These are phyloP conservation scores for Calliphora vomitoria DNA, from an alignment of 2,888 invertebrate species.

Conservation along the genomic window DNA sequence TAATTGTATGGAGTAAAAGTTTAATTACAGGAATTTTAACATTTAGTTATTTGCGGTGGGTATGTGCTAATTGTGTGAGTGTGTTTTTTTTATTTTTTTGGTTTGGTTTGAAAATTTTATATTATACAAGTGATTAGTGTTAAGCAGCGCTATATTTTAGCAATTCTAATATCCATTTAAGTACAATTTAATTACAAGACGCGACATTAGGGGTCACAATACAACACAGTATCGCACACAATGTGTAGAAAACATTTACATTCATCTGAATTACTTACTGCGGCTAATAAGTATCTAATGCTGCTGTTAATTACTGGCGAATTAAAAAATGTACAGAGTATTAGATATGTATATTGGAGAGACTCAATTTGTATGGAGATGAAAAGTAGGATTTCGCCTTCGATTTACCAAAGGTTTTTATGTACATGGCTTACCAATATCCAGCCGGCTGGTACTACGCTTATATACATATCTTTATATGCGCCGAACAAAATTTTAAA, in stretches of 20 bases:
- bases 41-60: neutral
- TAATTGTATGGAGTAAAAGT: constrained; percentile 6
- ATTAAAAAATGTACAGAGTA: neutral
- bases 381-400: too few relatives aligned
- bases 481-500: too few relatives aligned
- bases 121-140: neutral
- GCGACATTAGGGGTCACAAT: constrained; percentile 28
- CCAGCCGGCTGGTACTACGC: too few relatives aligned
- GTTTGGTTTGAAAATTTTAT: neutral
- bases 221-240: neutral
- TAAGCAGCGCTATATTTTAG: neutral
- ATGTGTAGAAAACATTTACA: constrained; percentile 1
- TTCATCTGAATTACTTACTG: neutral
- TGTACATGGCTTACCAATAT: too few relatives aligned
- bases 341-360: too few relatives aligned
- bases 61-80: neutral
- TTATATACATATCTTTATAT: too few relatives aligned
- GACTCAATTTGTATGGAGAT: too few relatives aligned
- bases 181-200: constrained; percentile 42
- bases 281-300: constrained; percentile 40
- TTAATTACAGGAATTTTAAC: constrained; percentile 16
- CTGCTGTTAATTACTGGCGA: constrained; percentile 18
- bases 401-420: too few relatives aligned
- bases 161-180: constrained; percentile 44
- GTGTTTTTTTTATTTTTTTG: neutral